Conservation (phyloP, 2,888 invertebrate genomes). For the Tiphia femorata region DNA sequence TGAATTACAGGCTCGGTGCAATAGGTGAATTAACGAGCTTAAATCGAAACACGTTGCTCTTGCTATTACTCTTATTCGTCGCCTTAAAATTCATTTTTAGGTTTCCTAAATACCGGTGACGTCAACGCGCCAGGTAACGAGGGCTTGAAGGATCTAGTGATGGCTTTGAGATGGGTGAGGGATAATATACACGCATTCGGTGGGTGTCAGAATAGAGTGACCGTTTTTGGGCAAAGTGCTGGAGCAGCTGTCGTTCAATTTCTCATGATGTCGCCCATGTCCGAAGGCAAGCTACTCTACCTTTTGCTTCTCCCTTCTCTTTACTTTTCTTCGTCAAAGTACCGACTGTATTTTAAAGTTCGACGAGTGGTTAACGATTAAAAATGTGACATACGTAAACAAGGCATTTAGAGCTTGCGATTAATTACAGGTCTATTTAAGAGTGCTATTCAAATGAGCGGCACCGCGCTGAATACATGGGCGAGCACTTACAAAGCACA, state of each 20-base stretch:
- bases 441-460: conserved; percentile 58
- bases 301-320: too few relatives aligned
- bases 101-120: conserved; percentile 57
- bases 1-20: conserved; percentile 57
- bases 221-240: conserved; percentile 56
- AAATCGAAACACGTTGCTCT: not conserved
- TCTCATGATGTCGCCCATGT: conserved; percentile 62
- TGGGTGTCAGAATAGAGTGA: conserved; percentile 55
- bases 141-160: conserved; percentile 60
- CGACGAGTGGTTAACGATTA: too few relatives aligned
- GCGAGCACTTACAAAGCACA: conserved; percentile 48
- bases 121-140: conserved; percentile 57
- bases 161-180: conserved; percentile 59
- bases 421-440: conserved; percentile 58
- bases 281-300: conserved; percentile 44
- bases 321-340: not conserved
- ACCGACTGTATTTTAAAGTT: not conserved
- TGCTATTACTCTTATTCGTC: not conserved
- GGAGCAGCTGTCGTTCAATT: conserved; percentile 54
- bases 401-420: not conserved
- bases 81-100: conserved; percentile 39
- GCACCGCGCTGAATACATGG: conserved; percentile 52
- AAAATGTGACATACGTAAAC: not conserved
- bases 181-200: conserved; percentile 61
- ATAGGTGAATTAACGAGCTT: conserved; percentile 44